phyloP scores from a whole-genome alignment of 2,113 vertebrate genomes.

The Pristiophorus japonicus region DNA sequence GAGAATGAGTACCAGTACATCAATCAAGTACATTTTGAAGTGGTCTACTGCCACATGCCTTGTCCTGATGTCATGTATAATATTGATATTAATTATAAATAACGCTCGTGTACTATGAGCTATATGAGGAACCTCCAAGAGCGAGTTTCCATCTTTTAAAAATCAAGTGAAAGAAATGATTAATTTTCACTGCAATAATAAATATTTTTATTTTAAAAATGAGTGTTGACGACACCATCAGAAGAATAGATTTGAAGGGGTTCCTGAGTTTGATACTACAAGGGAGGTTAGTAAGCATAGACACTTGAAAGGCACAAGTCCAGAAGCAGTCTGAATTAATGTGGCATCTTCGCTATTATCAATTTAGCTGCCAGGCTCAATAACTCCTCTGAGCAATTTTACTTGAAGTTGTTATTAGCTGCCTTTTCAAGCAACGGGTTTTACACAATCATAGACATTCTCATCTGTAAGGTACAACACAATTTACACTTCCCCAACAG shows the following conservation, averaged over 20 bases:
- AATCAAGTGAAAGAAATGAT: background rate
- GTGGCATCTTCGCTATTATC: background rate
- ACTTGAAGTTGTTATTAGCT: constrained; percentile 8
- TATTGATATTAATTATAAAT: background rate
- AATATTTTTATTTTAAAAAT: background rate
- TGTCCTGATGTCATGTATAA: background rate
- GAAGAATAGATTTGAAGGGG: background rate
- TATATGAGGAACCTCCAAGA: background rate
- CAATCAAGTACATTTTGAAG: background rate
- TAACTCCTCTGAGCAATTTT: background rate
- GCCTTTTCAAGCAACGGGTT: background rate
- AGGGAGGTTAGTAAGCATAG: background rate
- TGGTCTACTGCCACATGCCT: background rate
- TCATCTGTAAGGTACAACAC: background rate
- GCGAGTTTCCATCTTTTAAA: background rate
- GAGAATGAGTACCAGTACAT: background rate
- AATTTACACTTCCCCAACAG: background rate
- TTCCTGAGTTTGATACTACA: background rate
- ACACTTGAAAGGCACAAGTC: background rate
- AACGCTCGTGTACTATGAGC: background rate
- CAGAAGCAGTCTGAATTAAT: background rate
- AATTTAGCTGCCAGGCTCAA: constrained; percentile 9
- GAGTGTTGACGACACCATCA: background rate
- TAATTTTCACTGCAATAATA: background rate
- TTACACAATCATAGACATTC: background rate